These are phyloP conservation scores for Gnathonemus longibarbis DNA, from an alignment of 2,113 vertebrate species.

Conservation along the genomic window DNA sequence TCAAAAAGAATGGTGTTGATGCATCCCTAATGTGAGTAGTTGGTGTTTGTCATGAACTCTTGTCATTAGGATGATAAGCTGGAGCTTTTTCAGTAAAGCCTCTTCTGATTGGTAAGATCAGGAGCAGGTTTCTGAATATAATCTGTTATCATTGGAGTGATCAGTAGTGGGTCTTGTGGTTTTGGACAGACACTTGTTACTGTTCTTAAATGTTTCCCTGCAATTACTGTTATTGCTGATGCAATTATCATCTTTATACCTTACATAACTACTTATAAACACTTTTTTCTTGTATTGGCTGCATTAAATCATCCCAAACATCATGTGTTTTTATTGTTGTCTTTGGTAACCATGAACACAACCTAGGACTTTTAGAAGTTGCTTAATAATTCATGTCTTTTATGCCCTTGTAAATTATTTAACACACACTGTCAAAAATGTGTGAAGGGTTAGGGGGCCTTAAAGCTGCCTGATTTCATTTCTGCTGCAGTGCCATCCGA, in stretches of 20 bases:
- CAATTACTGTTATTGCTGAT: background rate
- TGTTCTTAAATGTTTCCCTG: background rate
- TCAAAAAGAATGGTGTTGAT: background rate
- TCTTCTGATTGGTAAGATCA: background rate
- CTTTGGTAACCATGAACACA: background rate
- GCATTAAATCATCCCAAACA: background rate
- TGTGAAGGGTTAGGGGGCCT: background rate
- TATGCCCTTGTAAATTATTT: background rate
- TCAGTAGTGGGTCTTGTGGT: background rate
- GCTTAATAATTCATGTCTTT: conserved; percentile 10
- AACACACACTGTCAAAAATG: conserved; percentile 6
- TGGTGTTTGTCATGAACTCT: background rate
- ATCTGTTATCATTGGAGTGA: background rate
- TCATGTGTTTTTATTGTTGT: background rate
- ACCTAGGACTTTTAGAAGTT: background rate
- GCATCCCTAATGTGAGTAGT: background rate
- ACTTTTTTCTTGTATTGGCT: background rate
- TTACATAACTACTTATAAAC: background rate
- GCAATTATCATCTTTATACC: background rate
- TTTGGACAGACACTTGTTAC: background rate
- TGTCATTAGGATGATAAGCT: background rate
- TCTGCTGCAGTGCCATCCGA: background rate
- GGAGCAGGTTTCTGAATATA: background rate
- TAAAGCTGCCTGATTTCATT: background rate
- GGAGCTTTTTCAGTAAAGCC: background rate